Conservation (phyloP, 92 coral and sea anemone species). For the Phymanthus crucifer region DNA sequence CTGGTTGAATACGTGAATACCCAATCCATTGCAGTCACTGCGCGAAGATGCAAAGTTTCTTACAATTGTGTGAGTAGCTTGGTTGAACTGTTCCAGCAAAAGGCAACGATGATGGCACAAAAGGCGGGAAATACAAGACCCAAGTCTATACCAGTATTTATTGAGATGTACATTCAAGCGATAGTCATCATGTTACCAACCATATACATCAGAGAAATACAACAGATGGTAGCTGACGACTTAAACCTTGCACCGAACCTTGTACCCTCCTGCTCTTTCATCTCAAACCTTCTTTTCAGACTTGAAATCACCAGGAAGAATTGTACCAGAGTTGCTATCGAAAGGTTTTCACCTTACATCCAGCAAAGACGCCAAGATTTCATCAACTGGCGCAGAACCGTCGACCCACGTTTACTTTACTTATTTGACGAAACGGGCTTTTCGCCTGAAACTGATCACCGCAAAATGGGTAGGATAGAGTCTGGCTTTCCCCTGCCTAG, state of each 20-base stretch:
- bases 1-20: not conserved
- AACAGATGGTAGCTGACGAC: not conserved
- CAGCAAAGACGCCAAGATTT: slow-evolving; percentile 18
- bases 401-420: not conserved
- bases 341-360: slow-evolving; percentile 13
- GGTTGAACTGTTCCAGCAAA: not conserved
- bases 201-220: not conserved
- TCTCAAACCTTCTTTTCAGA: not conserved
- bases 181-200: not conserved
- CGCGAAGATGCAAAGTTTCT: not conserved
- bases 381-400: slow-evolving; percentile 14
- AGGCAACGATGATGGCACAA: not conserved
- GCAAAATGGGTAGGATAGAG: not conserved
- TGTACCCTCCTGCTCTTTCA: not conserved
- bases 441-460: not conserved
- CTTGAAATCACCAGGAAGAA: not conserved
- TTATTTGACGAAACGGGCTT: slow-evolving; percentile 8
- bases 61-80: not conserved
- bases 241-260: slow-evolving; percentile 7
- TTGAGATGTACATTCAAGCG: not conserved
- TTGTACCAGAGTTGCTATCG: not conserved
- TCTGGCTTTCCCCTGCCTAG: slow-evolving; percentile 8
- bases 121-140: not conserved
- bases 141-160: not conserved
- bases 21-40: not conserved